Conservation (phyloP, 2,113 vertebrate species). For the Stigmatopora nigra region DNA sequence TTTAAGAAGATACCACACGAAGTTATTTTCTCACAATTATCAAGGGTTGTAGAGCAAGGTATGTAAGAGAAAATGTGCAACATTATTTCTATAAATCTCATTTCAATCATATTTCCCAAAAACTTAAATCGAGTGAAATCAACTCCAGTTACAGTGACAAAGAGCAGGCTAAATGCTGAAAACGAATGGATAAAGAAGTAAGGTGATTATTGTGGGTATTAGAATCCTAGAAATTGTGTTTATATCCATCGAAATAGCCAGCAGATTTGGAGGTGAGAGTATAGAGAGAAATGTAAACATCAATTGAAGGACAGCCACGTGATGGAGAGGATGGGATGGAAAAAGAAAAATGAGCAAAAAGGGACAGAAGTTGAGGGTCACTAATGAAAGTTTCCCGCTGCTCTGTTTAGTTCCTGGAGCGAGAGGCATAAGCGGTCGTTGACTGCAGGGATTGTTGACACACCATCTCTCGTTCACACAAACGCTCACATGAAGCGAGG, state of each 20-base stretch:
- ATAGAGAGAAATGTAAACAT: slow-evolving; percentile 29
- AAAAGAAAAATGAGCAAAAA: slow-evolving; percentile 33
- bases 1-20: too few relatives aligned
- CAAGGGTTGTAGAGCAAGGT: too few relatives aligned
- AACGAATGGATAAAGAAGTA: not conserved
- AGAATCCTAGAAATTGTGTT: not conserved
- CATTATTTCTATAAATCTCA: too few relatives aligned
- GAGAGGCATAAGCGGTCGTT: slow-evolving; percentile 10
- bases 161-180: not conserved
- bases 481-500: slow-evolving; percentile 13
- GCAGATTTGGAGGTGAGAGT: slow-evolving; percentile 42
- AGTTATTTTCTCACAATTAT: too few relatives aligned
- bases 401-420: slow-evolving; percentile 40
- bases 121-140: not conserved
- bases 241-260: slow-evolving; percentile 42
- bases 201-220: not conserved
- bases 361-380: slow-evolving; percentile 26
- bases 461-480: slow-evolving; percentile 14
- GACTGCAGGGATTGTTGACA: slow-evolving; percentile 22
- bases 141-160: not conserved
- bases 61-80: too few relatives aligned
- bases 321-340: not conserved
- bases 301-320: slow-evolving; percentile 7
- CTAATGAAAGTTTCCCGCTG: slow-evolving; percentile 47
- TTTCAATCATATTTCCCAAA: not conserved